Conservation (phyloP, 2,113 vertebrate species). For the Typhlomys cinereus region DNA sequence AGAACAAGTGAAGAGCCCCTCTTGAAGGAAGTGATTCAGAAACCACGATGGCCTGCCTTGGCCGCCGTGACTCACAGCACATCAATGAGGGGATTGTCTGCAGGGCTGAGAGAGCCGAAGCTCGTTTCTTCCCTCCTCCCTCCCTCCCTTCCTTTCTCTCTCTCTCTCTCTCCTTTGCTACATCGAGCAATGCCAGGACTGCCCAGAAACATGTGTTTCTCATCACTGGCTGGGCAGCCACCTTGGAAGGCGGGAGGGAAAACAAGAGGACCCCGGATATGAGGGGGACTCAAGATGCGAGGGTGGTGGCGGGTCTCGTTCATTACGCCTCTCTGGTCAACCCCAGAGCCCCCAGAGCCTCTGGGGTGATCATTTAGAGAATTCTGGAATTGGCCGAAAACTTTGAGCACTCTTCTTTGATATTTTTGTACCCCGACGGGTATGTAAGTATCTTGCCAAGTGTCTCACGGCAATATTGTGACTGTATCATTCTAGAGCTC, state of each 20-base stretch:
- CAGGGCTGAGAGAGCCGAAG: constrained; percentile 79
- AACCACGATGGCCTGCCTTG: constrained; percentile 75
- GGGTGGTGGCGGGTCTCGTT: background rate
- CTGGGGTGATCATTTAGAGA: background rate
- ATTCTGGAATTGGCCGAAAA: background rate
- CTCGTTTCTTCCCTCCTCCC: constrained; percentile 71
- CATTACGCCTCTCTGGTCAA: background rate
- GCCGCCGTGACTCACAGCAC: constrained; percentile 81
- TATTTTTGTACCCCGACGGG: background rate
- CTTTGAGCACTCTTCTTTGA: background rate
- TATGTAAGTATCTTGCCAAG: background rate
- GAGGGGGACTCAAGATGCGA: background rate
- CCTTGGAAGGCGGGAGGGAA: constrained; percentile 49
- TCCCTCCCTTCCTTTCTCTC: background rate
- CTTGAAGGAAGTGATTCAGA: constrained; percentile 86
- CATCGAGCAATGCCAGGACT: constrained; percentile 71
- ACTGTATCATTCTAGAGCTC: background rate
- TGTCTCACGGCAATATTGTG: background rate
- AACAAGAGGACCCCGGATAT: too few species aligned
- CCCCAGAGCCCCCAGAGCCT: background rate
- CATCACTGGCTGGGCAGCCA: constrained; percentile 73
- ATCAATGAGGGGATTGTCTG: constrained; percentile 82
- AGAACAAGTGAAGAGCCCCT: constrained; percentile 78
- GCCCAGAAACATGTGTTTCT: constrained; percentile 84
- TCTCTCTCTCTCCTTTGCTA: constrained; percentile 15